These are phyloP conservation scores for Formica selysi DNA, from an alignment of 1,140 invertebrate genomes.

Conservation along the genomic window DNA sequence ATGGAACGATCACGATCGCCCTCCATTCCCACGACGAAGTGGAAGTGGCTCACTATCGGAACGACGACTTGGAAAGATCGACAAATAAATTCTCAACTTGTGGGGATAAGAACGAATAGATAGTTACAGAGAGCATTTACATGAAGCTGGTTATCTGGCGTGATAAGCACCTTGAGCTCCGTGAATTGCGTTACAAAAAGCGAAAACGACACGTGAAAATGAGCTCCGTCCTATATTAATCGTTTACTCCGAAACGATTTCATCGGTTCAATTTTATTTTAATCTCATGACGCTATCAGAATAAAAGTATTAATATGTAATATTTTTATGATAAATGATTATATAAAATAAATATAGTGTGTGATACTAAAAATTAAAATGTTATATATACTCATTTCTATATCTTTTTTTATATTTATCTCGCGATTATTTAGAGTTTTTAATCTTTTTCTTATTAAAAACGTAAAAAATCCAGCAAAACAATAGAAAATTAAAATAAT, in stretches of 20 bases:
- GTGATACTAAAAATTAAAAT: background rate
- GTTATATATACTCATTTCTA: background rate
- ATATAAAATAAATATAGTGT: background rate
- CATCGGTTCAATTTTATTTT: background rate
- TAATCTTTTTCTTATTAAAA: slow-evolving; percentile 17
- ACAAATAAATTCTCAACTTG: background rate
- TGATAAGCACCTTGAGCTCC: background rate
- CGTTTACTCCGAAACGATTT: background rate
- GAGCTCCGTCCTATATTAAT: background rate
- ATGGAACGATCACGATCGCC: slow-evolving; percentile 25
- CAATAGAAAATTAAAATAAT: background rate
- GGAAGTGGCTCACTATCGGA: slow-evolving; percentile 33
- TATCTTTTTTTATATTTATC: background rate
- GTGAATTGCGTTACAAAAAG: slow-evolving; percentile 8
- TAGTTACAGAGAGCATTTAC: background rate
- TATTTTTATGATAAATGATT: background rate
- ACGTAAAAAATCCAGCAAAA: background rate
- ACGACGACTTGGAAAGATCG: background rate
- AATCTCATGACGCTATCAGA: background rate
- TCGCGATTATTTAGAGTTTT: no score
- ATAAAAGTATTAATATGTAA: background rate
- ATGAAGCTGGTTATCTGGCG: background rate
- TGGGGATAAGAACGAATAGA: background rate
- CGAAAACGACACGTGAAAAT: background rate
- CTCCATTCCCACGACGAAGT: slow-evolving; percentile 39